Evolutionary conservation across 2,888 invertebrate genomes (phyloP), one percentile per base, ranked within the genome.

Genomic region (Priocnemis perturbator): DNA sequence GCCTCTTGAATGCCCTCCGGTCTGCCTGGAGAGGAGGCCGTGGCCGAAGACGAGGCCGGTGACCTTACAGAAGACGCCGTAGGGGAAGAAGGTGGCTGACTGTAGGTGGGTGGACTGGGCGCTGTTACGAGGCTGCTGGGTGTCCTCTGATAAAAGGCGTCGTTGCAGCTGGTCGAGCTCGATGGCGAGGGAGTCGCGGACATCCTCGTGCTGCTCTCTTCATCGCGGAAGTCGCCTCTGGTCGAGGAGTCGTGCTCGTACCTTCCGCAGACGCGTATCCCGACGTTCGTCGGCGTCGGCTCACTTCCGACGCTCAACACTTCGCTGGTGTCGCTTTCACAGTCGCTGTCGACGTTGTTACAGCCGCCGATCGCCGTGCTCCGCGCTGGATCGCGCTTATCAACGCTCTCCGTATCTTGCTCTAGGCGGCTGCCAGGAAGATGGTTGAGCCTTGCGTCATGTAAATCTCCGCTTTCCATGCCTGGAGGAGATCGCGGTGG

Each of bases 221-320:
- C 82, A 47, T 83, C 81, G 48, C 83, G 78, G 61, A 82, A 74
- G 48, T 82, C 79, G n/a, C 77, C 71, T 73, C 81, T 73, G 63
- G 77, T 81, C 15, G 81, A 78, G 21, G 81, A 81, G 21, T 81
- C 78, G 30, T 82, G 83, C 19, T 81, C 81, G 26, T 76, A 82
- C 63, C 80, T 81, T 3, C 78, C 78, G 50, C 76, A 75, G 30
- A 82, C 81, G 1, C 78, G 79, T 19, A 79, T 73, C 11, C 50
- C 83, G 57, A 83, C 76, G 70, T 77, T 77, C 20, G 83, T 80
- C 55, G 88, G 89, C 69, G 86, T 85, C 9, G 92, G 93, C 81
- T 96, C 95, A 85, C 95, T 95, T 5, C 95, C 95, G 74, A 96
- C 95, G 78, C 95, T 95, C 44, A 96, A 86, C 3, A 95, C 95